phyloP scores from a whole-genome alignment of 1,140 invertebrate species.

The Bombus breviceps region DNA sequence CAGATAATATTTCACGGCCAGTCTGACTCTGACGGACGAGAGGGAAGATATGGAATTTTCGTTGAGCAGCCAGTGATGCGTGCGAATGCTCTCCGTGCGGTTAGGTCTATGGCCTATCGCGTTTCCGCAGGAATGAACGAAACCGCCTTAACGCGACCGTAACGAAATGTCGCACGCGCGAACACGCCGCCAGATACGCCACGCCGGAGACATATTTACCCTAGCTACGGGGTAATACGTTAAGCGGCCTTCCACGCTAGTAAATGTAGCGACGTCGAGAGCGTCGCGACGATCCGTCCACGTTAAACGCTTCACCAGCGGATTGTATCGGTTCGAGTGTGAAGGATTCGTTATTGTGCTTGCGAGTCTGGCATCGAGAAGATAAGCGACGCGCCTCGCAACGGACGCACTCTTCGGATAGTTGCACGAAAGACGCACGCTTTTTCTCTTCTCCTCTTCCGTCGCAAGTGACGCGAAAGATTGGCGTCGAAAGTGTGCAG shows the following conservation, averaged over 20 bases:
- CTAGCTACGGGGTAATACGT: conserved; percentile 49
- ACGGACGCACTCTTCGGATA: not conserved
- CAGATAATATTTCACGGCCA: conserved; percentile 8
- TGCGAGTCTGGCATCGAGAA: conserved; percentile 44
- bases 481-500: not conserved
- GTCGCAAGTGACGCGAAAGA: conserved; percentile 4
- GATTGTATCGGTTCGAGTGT: conserved; percentile 73
- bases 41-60: conserved; percentile 57
- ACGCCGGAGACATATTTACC: conserved; percentile 61
- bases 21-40: conserved; percentile 1
- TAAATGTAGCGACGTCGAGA: conserved; percentile 68
- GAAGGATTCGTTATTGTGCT: conserved; percentile 74
- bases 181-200: conserved; percentile 24
- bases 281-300: conserved; percentile 29
- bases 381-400: conserved; percentile 57
- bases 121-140: conserved; percentile 78
- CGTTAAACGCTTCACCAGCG: conserved; percentile 66
- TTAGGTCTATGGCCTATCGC: conserved; percentile 70
- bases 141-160: conserved; percentile 69
- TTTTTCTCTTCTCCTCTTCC: not conserved
- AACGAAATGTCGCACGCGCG: conserved; percentile 65
- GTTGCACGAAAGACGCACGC: not conserved
- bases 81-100: conserved; percentile 30
- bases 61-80: conserved; percentile 42
- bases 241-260: conserved; percentile 43